Base-by-base conservation (phyloP, 2,888 invertebrate species). In the Nephrotoma guestfalica region DNA sequence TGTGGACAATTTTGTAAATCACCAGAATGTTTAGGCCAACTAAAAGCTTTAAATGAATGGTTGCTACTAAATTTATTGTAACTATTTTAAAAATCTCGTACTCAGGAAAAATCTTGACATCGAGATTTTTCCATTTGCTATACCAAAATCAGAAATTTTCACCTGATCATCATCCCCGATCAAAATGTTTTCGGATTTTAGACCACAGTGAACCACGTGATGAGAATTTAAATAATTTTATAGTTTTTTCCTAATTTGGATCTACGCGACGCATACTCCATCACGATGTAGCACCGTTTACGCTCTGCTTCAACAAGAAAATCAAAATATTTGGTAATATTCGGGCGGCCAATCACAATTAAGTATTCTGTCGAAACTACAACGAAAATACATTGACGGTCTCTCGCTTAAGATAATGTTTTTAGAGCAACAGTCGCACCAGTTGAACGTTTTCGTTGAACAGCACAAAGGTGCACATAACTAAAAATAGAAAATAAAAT, bases 321-420 rank as follows among this genome's bases (percentile, higher is more conserved):
- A 41, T 90, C 90, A 86, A 90, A 88, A 85, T 90, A 91, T 71
- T 89, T 88, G 11, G 91, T 90, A 41, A 91, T 90, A 86, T 90
- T 89, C 5, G 91, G 91, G 87, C 91, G 91, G 0, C 89, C 89
- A 2, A 91, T 91, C 42, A 91, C 89, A 0, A 91, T 91, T 87
- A 91, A 90, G 4, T 91, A 89, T 89, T 86, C 86, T 4, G n/a
- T 40, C 18, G 51, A 41, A 0, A 43, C 86, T n/a, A 57, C 41
- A 84, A 41, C n/a, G 41, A 41, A 84, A 41, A 84, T 41, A 84
- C 13, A 4, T 13, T 15, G 4, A 5, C 84, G 41, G n/a, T n/a
- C 7, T 6, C 7, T 6, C 42, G 4, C 57, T 5, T 4, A 83
- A 5, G 2, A 5, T n/a, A 41, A 4, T 4, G 41, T 41, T 11